A percentile compares a stretch with the other conserved stretches of the same genome.
phyloP scores from a whole-genome alignment of 2,797 vertebrate species.

The Tapirus indicus region DNA sequence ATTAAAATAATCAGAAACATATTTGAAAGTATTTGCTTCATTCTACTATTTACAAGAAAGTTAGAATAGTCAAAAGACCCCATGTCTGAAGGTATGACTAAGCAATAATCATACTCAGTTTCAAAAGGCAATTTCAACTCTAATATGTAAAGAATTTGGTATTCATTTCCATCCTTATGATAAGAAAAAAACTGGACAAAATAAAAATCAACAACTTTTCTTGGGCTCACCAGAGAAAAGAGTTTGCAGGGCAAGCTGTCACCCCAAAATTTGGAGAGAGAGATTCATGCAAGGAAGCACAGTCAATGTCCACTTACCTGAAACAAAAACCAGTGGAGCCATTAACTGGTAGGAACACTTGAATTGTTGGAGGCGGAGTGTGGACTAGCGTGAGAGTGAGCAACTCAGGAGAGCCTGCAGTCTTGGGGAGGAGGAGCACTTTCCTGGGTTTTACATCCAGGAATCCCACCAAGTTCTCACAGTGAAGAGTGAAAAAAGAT shows the following conservation, averaged over 20 bases:
- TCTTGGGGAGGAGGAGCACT: accelerated
- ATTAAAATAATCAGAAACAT: not conserved
- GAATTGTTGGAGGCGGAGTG: not conserved
- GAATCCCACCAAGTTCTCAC: not conserved
- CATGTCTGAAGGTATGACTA: not conserved
- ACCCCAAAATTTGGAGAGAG: not conserved
- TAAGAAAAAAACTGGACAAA: not conserved
- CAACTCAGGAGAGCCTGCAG: not conserved
- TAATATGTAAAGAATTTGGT: not conserved
- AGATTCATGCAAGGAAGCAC: not conserved
- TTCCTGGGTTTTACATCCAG: not conserved
- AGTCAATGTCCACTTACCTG: not conserved
- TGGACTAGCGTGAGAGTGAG: not conserved
- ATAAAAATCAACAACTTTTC: not conserved
- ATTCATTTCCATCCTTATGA: not conserved
- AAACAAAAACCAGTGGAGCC: not conserved
- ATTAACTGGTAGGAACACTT: not conserved
- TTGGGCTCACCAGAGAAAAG: not conserved
- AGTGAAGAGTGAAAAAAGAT: not conserved
- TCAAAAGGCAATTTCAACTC: not conserved
- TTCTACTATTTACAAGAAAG: not conserved
- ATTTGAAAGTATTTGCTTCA: not conserved
- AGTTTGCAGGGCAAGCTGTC: not conserved
- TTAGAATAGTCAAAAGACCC: not conserved
- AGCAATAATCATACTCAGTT: not conserved